Percentiles rank a stretch among this genome's conserved stretches.
Conservation (phyloP, 92 coral and sea anemone genomes). For the Muricea muricata region DNA sequence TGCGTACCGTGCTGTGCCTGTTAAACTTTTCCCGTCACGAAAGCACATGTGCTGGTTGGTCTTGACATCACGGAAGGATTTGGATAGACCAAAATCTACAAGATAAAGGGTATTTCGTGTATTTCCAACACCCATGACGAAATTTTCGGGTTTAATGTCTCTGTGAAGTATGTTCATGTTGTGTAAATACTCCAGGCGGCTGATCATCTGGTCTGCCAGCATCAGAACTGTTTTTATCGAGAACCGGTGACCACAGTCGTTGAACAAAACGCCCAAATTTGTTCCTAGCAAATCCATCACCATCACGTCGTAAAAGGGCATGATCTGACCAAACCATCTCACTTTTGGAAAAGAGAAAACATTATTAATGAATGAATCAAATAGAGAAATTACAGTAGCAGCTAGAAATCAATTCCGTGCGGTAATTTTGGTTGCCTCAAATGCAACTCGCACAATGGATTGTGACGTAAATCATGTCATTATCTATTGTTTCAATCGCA, state of each 20-base stretch:
- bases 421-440: too few relatives aligned
- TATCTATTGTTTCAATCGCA: too few relatives aligned
- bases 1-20: slow-evolving; percentile 80
- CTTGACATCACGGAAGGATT: slow-evolving; percentile 68
- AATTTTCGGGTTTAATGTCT: slow-evolving; percentile 81
- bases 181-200: slow-evolving; percentile 71
- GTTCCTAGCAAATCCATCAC: slow-evolving; percentile 77
- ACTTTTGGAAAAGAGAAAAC: neutral
- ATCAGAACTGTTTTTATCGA: slow-evolving; percentile 69
- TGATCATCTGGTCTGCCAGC: slow-evolving; percentile 79
- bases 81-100: slow-evolving; percentile 80
- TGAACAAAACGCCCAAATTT: slow-evolving; percentile 61
- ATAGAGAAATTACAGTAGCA: too few relatives aligned
- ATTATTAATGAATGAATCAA: neutral
- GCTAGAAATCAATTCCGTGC: too few relatives aligned
- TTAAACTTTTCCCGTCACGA: slow-evolving; percentile 68
- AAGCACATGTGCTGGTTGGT: slow-evolving; percentile 68
- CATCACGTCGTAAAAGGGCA: slow-evolving; percentile 59
- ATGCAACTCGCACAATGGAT: too few relatives aligned
- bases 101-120: slow-evolving; percentile 65
- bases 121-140: slow-evolving; percentile 70
- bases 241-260: slow-evolving; percentile 57
- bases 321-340: slow-evolving; percentile 75
- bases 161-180: slow-evolving; percentile 72
- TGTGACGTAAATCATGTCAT: too few relatives aligned